Percentiles rank a stretch among this genome's conserved stretches.
Evolutionary conservation across 2,888 invertebrate species (phyloP).

Genomic region (Oxycera nigricornis): DNA sequence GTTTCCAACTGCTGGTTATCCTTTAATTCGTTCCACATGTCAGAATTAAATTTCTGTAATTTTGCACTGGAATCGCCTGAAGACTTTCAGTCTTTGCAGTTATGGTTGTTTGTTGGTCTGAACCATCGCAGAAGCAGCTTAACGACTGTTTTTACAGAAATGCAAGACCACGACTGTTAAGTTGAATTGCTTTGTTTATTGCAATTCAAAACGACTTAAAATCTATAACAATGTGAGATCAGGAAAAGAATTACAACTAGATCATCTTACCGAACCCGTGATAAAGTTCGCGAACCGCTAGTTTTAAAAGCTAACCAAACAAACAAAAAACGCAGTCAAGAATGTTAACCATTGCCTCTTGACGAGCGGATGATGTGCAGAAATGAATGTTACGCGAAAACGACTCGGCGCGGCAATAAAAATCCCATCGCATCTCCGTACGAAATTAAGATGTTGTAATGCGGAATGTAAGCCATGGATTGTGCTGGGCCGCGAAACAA

Average conservation of each 20-base stretch:
- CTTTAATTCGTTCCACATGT: no score
- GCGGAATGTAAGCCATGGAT: conserved; percentile 2
- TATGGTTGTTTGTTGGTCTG: no score
- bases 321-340: not conserved
- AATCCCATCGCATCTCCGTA: not conserved
- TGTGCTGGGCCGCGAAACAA: not conserved
- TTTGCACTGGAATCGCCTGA: no score
- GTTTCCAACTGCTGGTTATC: no score
- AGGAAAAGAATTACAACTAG: not conserved
- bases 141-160: no score
- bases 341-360: conserved; percentile 6
- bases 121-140: no score
- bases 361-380: not conserved
- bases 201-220: not conserved
- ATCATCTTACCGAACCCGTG: not conserved
- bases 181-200: no score
- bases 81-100: no score
- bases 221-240: not conserved
- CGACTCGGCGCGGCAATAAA: not conserved
- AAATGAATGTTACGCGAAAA: not conserved
- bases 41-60: no score
- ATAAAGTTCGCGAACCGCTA: not conserved
- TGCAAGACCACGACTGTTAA: no score
- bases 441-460: conserved; percentile 1
- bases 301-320: not conserved